A percentile compares a stretch with the other conserved stretches of the same genome.
Evolutionary conservation across 1,140 invertebrate species (phyloP).

Genomic region (Drosophila pallidifrons): DNA sequence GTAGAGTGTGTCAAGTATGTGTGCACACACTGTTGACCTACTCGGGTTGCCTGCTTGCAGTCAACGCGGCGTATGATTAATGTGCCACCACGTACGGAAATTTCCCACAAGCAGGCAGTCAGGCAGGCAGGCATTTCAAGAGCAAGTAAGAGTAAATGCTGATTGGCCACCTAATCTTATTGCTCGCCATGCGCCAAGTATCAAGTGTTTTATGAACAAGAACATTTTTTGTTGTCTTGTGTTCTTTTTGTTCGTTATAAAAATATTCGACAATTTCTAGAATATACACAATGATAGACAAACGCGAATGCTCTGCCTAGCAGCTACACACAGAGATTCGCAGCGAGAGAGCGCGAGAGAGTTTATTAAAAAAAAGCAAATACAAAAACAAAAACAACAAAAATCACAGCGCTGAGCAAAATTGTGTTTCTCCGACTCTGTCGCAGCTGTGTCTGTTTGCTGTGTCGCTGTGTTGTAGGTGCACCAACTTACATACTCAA

Average conservation of each 20-base stretch:
- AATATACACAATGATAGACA: constrained; percentile 56
- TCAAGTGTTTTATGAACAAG: constrained; percentile 50
- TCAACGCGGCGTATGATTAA: constrained; percentile 67
- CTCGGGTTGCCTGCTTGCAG: constrained; percentile 27
- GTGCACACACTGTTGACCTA: constrained; percentile 62
- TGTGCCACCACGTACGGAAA: constrained; percentile 53
- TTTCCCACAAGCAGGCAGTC: constrained; percentile 33
- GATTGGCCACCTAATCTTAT: constrained; percentile 64
- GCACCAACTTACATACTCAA: constrained; percentile 28
- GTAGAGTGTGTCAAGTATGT: constrained; percentile 66
- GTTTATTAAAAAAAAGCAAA: neutral
- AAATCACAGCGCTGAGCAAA: constrained; percentile 15
- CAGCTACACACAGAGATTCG: neutral
- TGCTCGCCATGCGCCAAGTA: constrained; percentile 43
- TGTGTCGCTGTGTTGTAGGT: constrained; percentile 11
- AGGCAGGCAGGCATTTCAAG: neutral
- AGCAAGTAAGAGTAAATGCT: constrained; percentile 35
- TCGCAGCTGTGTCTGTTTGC: constrained; percentile 18
- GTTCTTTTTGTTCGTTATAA: constrained; percentile 38
- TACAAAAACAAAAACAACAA: neutral
- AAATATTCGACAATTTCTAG: constrained; percentile 76
- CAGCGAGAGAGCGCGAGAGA: constrained; percentile 11
- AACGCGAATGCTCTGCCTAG: constrained; percentile 39
- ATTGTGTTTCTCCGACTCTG: constrained; percentile 29
- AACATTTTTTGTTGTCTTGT: constrained; percentile 17